A percentile compares a stretch with the other conserved stretches of the same genome.
These are phyloP conservation scores for Florisuga fusca DNA, from an alignment of 2,797 vertebrate genomes.

Conservation along the genomic window DNA sequence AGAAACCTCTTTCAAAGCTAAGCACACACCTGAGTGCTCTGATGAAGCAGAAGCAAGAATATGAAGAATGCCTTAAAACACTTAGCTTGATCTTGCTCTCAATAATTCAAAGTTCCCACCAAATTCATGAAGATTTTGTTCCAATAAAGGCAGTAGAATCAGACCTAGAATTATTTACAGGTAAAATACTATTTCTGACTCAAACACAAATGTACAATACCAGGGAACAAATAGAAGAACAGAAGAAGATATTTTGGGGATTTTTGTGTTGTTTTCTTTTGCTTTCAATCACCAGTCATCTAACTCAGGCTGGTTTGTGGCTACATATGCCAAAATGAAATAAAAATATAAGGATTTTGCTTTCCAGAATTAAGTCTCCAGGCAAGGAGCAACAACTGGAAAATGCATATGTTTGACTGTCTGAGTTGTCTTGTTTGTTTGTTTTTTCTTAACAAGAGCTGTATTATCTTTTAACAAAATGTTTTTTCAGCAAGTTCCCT, in stretches of 20 bases:
- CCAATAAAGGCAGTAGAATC: not conserved
- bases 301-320: not conserved
- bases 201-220: not conserved
- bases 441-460: constrained; percentile 33
- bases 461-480: constrained; percentile 16
- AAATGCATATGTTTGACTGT: not conserved
- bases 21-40: not conserved
- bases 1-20: not conserved
- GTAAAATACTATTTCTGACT: not conserved
- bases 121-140: not conserved
- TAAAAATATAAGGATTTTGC: constrained; percentile 13
- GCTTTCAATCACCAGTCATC: constrained; percentile 18
- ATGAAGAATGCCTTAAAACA: not conserved
- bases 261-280: constrained; percentile 14
- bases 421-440: constrained; percentile 17
- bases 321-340: not conserved
- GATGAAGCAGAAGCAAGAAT: not conserved
- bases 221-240: not conserved
- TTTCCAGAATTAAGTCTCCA: constrained; percentile 18
- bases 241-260: not conserved
- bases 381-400: constrained; percentile 42
- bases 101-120: not conserved
- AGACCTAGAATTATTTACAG: not conserved
- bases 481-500: constrained; percentile 21
- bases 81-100: not conserved